Percentiles rank a stretch among this genome's conserved stretches.
Evolutionary conservation across 2,113 vertebrate genomes (phyloP).

Genomic region (Cyprinus carpio): DNA sequence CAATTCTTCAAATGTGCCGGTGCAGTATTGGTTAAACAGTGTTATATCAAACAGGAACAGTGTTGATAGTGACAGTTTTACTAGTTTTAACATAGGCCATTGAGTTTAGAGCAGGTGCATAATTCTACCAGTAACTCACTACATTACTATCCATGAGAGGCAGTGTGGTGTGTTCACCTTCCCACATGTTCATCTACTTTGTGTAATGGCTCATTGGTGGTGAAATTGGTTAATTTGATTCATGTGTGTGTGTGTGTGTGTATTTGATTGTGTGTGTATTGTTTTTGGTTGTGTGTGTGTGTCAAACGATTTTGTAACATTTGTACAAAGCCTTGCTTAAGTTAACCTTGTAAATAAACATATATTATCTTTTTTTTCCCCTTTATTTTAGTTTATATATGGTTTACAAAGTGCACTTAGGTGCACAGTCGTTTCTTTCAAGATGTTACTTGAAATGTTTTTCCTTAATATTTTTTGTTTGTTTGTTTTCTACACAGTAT

Average conservation of each 20-base stretch:
- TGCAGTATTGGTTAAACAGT: constrained; percentile 57
- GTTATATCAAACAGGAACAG: constrained; percentile 35
- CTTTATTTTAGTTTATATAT: constrained; percentile 67
- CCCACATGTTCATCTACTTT: constrained; percentile 16
- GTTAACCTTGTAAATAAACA: constrained; percentile 81
- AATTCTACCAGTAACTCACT: constrained; percentile 10
- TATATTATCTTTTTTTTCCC: constrained; percentile 66
- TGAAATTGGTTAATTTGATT: too few relatives aligned
- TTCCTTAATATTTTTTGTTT: constrained; percentile 70
- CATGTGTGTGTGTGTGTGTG: constrained; percentile 32
- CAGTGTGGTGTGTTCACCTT: constrained; percentile 18
- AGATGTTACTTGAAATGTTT: constrained; percentile 81
- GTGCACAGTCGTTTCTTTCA: constrained; percentile 75
- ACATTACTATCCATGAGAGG: constrained; percentile 24
- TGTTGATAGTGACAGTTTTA: constrained; percentile 32
- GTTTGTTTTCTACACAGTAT: constrained; percentile 72
- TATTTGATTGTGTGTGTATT: constrained; percentile 59
- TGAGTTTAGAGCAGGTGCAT: constrained; percentile 28
- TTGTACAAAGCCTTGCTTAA: constrained; percentile 83
- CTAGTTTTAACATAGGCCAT: constrained; percentile 1
- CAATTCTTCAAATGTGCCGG: constrained; percentile 22
- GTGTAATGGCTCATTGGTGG: constrained; percentile 3
- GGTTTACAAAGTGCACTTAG: constrained; percentile 76
- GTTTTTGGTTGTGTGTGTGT: constrained; percentile 63
- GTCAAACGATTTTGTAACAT: constrained; percentile 78